These are phyloP conservation scores for Neosalanx taihuensis DNA, from an alignment of 2,797 vertebrate genomes.

Conservation along the genomic window DNA sequence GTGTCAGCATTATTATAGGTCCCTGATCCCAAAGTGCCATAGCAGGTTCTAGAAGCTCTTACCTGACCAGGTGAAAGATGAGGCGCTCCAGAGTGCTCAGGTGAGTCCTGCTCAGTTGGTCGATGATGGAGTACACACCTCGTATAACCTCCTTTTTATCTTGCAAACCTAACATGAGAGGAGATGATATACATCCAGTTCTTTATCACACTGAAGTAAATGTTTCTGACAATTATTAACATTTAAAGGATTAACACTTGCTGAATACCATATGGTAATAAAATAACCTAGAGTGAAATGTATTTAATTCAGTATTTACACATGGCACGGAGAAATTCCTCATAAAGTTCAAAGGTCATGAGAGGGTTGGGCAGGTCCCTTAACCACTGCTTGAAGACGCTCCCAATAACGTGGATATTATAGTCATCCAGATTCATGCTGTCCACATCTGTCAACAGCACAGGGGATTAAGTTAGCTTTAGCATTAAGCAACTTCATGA, in stretches of 20 bases:
- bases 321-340: constrained; percentile 94
- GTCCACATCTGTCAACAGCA: constrained; percentile 77
- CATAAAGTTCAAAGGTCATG: constrained; percentile 97
- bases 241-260: not conserved
- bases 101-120: constrained; percentile 95
- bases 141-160: constrained; percentile 88
- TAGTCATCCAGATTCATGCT: constrained; percentile 94
- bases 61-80: constrained; percentile 98
- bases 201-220: not conserved
- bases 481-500: not conserved
- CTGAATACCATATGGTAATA: not conserved
- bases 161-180: constrained; percentile 78
- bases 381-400: constrained; percentile 98
- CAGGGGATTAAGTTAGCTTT: not conserved
- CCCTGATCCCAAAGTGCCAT: not conserved
- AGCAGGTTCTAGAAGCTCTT: constrained; percentile 17
- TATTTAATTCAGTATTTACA: constrained; percentile 69
- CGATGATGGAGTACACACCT: constrained; percentile 91
- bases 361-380: constrained; percentile 95
- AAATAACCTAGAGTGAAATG: not conserved
- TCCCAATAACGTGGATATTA: constrained; percentile 98
- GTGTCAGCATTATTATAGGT: no score
- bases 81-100: constrained; percentile 93
- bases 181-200: not conserved
- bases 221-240: no score